phyloP scores from a whole-genome alignment of 2,888 invertebrate genomes.

The Drosophila tanythrix region DNA sequence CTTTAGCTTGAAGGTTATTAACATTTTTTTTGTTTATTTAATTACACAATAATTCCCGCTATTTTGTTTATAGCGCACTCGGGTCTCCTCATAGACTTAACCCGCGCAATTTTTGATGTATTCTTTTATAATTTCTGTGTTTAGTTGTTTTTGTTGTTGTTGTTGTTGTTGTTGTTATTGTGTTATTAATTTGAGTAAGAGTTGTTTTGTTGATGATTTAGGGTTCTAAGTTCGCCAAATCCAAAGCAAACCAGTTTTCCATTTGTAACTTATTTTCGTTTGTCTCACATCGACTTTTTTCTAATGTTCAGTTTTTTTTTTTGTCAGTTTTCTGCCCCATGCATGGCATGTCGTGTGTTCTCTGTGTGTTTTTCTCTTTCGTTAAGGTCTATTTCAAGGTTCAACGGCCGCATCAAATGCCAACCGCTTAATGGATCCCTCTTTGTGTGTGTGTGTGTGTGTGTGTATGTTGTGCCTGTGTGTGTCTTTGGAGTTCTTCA shows the following conservation, averaged over 20 bases:
- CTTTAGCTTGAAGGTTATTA: not conserved
- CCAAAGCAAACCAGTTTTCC: constrained; percentile 77
- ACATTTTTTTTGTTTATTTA: not conserved
- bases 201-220: constrained; percentile 60
- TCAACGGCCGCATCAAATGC: constrained; percentile 73
- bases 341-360: constrained; percentile 49
- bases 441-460: not conserved
- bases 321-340: constrained; percentile 38
- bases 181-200: constrained; percentile 79
- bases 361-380: constrained; percentile 61
- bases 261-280: constrained; percentile 77
- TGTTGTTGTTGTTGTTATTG: constrained; percentile 31
- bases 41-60: constrained; percentile 4
- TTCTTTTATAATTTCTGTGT: constrained; percentile 44
- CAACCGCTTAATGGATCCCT: constrained; percentile 61
- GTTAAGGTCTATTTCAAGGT: constrained; percentile 74
- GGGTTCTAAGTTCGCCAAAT: constrained; percentile 74
- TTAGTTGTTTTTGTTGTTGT: constrained; percentile 40
- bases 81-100: constrained; percentile 36
- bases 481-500: constrained; percentile 36
- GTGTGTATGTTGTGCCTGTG: not conserved
- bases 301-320: constrained; percentile 2
- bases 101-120: constrained; percentile 47
- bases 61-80: constrained; percentile 26
- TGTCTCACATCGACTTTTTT: constrained; percentile 69